Percentiles rank a stretch among this genome's conserved stretches.
These are phyloP conservation scores for Thecocarcelia acutangulata DNA, from an alignment of 2,888 invertebrate species.

Conservation along the genomic window DNA sequence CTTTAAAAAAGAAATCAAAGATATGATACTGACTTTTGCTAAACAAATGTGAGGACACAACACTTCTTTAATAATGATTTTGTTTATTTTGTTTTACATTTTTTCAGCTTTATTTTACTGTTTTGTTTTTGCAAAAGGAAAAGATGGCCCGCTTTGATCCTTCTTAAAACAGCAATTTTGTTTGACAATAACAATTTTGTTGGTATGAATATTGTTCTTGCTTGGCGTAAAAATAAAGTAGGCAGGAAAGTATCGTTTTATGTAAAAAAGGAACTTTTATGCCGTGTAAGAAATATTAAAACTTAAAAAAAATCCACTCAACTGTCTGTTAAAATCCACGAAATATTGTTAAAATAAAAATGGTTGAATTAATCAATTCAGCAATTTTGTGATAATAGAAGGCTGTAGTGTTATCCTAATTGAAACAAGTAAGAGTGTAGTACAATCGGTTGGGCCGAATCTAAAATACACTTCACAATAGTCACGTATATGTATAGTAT, in stretches of 20 bases:
- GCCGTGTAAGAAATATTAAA: slow-evolving; percentile 60
- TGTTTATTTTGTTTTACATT: slow-evolving; percentile 1
- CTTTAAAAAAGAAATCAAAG: not conserved
- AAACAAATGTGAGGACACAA: not conserved
- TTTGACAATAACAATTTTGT: slow-evolving; percentile 63
- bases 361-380: not conserved
- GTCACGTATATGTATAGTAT: too few species aligned
- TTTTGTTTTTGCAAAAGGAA: not conserved
- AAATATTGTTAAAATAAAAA: slow-evolving; percentile 32
- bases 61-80: slow-evolving; percentile 6
- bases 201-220: slow-evolving; percentile 60
- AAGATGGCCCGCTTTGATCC: slow-evolving; percentile 12
- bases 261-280: slow-evolving; percentile 47
- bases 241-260: slow-evolving; percentile 51
- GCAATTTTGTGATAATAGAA: too few species aligned
- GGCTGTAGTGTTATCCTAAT: not conserved
- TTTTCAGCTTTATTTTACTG: not conserved
- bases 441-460: too few species aligned
- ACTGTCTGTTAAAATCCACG: slow-evolving; percentile 27
- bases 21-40: slow-evolving; percentile 1
- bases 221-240: slow-evolving; percentile 19
- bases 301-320: slow-evolving; percentile 43
- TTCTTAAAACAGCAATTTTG: slow-evolving; percentile 42
- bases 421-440: too few species aligned
- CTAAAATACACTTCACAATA: too few species aligned